Evolutionary conservation across 2,113 vertebrate genomes (phyloP), one percentile per base, ranked within the genome.

Genomic region (Gymnocephalus cernua): DNA sequence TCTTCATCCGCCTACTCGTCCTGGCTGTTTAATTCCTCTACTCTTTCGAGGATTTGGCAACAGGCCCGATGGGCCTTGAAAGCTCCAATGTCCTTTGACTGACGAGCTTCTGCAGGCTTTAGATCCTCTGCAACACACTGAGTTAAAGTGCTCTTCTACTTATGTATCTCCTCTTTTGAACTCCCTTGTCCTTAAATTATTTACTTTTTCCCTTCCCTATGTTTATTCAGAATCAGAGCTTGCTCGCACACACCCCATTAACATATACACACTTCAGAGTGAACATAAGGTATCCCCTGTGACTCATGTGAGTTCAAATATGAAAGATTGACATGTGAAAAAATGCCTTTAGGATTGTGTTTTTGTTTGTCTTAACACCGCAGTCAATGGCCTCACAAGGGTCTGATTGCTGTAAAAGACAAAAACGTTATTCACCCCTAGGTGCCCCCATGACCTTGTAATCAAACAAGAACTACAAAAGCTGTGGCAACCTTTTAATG

Each of bases 21-120:
- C 76, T 88, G 83, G 85, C 82, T 87, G 84, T 84, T 87, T 85
- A 80, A 68, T 80, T 88, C 64, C 63, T 83, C 48, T 74, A 87
- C 85, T 90, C 86, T 92, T 92, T 91, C 85, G 84, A 91, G 89
- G 88, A 90, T 91, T 90, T 92, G 86, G 85, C 83, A 72, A 53
- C 56, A 4, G 65, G 64, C 41, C 77, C n/a, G 15, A 74, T 47
- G 77, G 77, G 58, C 68, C 70, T 75, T 75, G 77, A 83, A 83
- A 74, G 61, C 53, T 80, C 57, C 38, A 65, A 27, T 67, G 80
- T 81, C 76, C 79, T 82, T 72, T 9, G 18, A 71, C 57, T 76
- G 77, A 88, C 82, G 76, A 82, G 62, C 29, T 83, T 79, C 56
- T 77, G 21, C 47, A 63, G 62, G 70, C 50, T 56, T 68, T 25